Base-by-base conservation (phyloP, 2,113 vertebrate genomes). In the Peromyscus californicus region DNA sequence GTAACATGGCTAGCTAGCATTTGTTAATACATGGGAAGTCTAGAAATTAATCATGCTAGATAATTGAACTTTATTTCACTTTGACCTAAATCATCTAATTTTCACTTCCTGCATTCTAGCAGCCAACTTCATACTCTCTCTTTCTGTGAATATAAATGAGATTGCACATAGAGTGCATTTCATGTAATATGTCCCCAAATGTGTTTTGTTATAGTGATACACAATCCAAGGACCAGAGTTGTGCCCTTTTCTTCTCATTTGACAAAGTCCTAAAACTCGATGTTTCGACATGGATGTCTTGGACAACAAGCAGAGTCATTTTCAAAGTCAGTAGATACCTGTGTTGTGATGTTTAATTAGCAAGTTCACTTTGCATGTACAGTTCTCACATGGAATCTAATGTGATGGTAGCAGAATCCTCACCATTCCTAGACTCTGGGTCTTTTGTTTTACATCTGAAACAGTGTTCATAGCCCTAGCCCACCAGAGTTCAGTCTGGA, bases 371-470 rank as follows among this genome's bases (percentile, higher is more conserved):
- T 33, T 6, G 69, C 21, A 8, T 61, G 80, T 48, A 61, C 13
- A 39, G 5, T 51, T 67, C 7, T 36, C 10, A 17, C 10, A 51
- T 12, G 4, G 29, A 22, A 11, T 75, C 86, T 88, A 51, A 33
- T 13, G 5, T n/a, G 7, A 61, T 3, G 3, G 3, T 15, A 5
- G 3, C 9, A 65, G 0, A 31, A 42, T 87, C 2, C 65, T 36
- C 74, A n/a, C 2, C 10, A 61, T 11, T 76, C 5, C 31, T 67
- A 67, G 13, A 75, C 22, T 33, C 45, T 22, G 3, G 7, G 51
- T 21, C 19, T 61, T 45, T 76, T 51, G 6, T 21, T 54, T 87
- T 69, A 15, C 13, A 9, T 29, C 45, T 36, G 42, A 79, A 94
- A 65, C 12, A 36, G 2, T 36, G 11, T 16, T 76, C 10, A 51